These are phyloP conservation scores for Synanthedon myopaeformis DNA, from an alignment of 2,888 invertebrate genomes.

Conservation along the genomic window DNA sequence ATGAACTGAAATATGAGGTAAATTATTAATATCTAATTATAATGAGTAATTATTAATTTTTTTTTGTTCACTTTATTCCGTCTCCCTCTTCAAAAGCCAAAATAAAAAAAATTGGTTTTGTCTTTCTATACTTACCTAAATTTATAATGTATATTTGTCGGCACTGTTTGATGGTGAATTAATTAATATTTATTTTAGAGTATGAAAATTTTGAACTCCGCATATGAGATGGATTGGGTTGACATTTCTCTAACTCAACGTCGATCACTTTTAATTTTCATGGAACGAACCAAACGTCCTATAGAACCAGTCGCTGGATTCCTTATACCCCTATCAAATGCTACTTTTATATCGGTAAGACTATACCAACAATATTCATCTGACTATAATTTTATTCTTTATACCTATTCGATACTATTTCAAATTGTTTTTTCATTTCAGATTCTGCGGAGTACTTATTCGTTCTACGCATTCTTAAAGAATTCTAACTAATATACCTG, in stretches of 20 bases:
- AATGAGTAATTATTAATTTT: too few species aligned
- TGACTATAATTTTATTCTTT: background rate
- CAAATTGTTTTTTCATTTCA: conserved; percentile 14
- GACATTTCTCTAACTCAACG: conserved; percentile 19
- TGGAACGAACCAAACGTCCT: conserved; percentile 48
- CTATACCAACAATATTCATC: background rate
- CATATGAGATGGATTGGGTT: conserved; percentile 15
- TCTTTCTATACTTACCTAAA: too few species aligned
- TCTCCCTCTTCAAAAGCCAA: too few species aligned
- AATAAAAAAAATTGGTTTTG: too few species aligned
- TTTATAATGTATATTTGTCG: background rate
- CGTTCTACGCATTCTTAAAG: conserved; percentile 30
- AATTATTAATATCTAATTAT: background rate
- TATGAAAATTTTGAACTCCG: background rate
- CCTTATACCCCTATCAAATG: conserved; percentile 47
- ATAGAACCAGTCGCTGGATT: conserved; percentile 45
- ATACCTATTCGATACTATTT: background rate
- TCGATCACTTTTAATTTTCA: conserved; percentile 37
- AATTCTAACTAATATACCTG: conserved; percentile 11
- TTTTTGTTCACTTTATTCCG: too few species aligned
- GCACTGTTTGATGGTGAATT: background rate
- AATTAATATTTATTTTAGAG: background rate
- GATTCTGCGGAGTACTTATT: conserved; percentile 29
- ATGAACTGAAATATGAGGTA: background rate
- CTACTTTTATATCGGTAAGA: conserved; percentile 47